Base-by-base conservation (phyloP, 2,888 invertebrate genomes). In the Hypena proboscidalis region DNA sequence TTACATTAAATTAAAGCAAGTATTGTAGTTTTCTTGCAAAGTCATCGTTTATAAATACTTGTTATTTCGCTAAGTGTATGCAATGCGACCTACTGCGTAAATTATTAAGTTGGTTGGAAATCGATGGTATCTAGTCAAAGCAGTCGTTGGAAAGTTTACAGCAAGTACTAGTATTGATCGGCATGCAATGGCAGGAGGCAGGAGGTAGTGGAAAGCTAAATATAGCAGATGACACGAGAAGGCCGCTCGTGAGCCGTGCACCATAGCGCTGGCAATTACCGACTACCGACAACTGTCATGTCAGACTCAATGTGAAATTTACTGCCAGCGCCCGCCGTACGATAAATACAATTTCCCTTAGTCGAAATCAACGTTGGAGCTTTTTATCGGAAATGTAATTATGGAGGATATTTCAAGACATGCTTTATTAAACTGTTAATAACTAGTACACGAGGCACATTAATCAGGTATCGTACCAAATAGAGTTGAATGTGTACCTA, bases 141-240 rank as follows among this genome's bases (percentile, higher is more conserved):
- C 8, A 29, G 29, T 37, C 4, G 35, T 38, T 46, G 38, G 43
- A 45, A 50, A 50, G 44, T 47, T 49, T 45, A 19, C 38, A 39
- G 31, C 32, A 27, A 33, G 34, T 49, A 41, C 27, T 40, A 38
- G 50, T 73, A 80, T 79, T 66, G 78, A 80, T 69, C 64, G 58
- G 25, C 52, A 41, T 70, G 67, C 69, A 74, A 49, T 47, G 50
- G 26, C 54, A 54, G 50, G 49, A 42, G 42, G 44, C 43, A 47
- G 46, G n/a, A n/a, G n/a, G n/a, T n/a, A n/a, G n/a, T n/a, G n/a
- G n/a, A n/a, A n/a, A n/a, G 57, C 73, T 79, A 78, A 70, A 75
- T 67, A 78, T 77, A 78, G 72, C 47, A 38, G 43, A 53, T 49
- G 65, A 53, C 58, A 58, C 51, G 57, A 62, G 56, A 54, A 55